A percentile compares a stretch with the other conserved stretches of the same genome.
phyloP scores from a whole-genome alignment of 1,140 invertebrate species.

The Heterodera schachtii region DNA sequence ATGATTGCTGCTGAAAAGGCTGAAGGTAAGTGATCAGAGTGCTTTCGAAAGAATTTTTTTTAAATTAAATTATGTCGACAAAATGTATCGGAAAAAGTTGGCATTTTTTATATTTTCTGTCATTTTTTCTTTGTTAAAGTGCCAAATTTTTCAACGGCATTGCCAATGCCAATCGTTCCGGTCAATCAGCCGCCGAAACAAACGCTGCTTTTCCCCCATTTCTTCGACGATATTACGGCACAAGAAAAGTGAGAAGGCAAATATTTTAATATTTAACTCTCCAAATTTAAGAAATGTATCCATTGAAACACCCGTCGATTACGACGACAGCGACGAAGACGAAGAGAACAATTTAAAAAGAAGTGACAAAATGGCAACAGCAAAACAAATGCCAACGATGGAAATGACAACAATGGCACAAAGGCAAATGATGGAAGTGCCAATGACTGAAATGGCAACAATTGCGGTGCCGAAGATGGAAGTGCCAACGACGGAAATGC shows the following conservation, averaged over 20 bases:
- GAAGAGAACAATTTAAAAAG: no score
- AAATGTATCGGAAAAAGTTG: constrained; percentile 5
- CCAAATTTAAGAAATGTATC: background rate
- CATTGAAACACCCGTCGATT: background rate
- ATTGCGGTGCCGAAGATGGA: no score
- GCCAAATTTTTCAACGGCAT: background rate
- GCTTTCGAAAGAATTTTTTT: no score
- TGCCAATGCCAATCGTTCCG: background rate
- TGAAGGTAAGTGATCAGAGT: no score
- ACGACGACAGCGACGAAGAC: background rate
- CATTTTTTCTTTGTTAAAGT: background rate
- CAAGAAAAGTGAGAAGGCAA: background rate
- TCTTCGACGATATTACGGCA: background rate
- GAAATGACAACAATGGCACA: background rate
- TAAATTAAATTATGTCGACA: background rate
- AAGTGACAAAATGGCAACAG: no score
- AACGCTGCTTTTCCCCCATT: background rate
- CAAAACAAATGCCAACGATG: no score
- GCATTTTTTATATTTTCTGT: background rate
- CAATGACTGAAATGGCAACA: no score
- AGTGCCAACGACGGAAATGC: no score
- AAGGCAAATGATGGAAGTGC: no score
- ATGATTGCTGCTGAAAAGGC: background rate
- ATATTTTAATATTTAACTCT: background rate
- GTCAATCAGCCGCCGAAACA: background rate